phyloP scores from a whole-genome alignment of 2,797 vertebrate genomes.

The Malacoctenus gilli region DNA sequence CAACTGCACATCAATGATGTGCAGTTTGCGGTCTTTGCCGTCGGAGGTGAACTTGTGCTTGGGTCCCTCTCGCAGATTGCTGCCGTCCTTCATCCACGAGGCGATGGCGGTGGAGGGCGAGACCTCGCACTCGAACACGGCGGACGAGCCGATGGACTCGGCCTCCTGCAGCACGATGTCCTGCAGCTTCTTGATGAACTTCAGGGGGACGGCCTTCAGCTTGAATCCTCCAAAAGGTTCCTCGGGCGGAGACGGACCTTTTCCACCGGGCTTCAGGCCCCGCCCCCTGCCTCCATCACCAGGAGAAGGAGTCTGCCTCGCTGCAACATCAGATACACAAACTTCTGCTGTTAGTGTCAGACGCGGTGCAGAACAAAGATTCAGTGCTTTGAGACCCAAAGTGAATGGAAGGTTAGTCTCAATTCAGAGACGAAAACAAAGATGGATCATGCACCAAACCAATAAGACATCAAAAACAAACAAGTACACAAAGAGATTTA shows the following conservation, averaged over 20 bases:
- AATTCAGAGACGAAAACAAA: no score
- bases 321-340: constrained; percentile 69
- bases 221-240: constrained; percentile 92
- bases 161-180: constrained; percentile 93
- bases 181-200: constrained; percentile 93
- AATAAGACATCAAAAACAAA: no score
- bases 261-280: constrained; percentile 90
- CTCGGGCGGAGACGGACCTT: constrained; percentile 94
- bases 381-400: constrained; percentile 4
- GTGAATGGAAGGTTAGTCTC: no score
- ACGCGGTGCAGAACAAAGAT: neutral
- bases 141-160: constrained; percentile 93
- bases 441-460: no score
- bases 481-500: no score
- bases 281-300: constrained; percentile 89
- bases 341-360: constrained; percentile 22
- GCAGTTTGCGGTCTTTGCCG: constrained; percentile 94
- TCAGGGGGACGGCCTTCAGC: constrained; percentile 94
- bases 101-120: constrained; percentile 94
- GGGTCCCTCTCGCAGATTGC: constrained; percentile 92
- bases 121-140: constrained; percentile 94
- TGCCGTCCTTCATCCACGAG: constrained; percentile 96
- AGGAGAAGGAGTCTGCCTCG: constrained; percentile 96
- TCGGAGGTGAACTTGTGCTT: constrained; percentile 96
- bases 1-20: constrained; percentile 96